A percentile compares a stretch with the other conserved stretches of the same genome.
Evolutionary conservation across 2,888 invertebrate species (phyloP).

Genomic region (Hemaris fuciformis): DNA sequence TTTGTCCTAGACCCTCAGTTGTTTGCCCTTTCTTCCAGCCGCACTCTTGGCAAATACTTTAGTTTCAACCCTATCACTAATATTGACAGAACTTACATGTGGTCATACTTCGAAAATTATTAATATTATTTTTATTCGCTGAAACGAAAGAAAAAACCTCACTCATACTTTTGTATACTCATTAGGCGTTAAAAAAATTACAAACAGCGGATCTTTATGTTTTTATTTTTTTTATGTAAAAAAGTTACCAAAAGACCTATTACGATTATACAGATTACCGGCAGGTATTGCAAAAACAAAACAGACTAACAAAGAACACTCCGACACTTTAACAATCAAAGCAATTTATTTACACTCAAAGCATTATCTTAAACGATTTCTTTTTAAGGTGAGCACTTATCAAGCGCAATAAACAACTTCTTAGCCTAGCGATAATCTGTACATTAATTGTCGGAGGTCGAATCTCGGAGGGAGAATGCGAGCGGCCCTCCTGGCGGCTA

Average conservation of each 20-base stretch:
- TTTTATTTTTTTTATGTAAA: too few species aligned
- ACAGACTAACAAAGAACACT: background rate
- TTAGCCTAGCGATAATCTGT: constrained; percentile 1
- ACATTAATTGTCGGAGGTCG: constrained; percentile 3
- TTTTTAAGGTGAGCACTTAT: background rate
- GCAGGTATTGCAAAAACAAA: background rate
- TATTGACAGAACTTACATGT: too few species aligned
- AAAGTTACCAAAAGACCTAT: too few species aligned
- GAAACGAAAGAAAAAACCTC: too few species aligned
- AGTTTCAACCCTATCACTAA: background rate
- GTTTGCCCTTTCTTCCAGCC: constrained; percentile 14
- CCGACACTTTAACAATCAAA: background rate
- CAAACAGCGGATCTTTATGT: too few species aligned
- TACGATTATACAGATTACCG: background rate
- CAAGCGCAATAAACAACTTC: background rate
- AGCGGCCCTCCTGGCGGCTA: constrained; percentile 37
- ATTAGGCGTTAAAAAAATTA: too few species aligned
- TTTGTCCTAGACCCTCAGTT: constrained; percentile 25
- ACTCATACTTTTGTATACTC: too few species aligned
- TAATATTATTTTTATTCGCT: too few species aligned
- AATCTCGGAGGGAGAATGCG: background rate
- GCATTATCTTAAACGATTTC: background rate
- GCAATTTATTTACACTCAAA: background rate
- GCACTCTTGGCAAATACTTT: background rate
- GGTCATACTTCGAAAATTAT: too few species aligned